Base-by-base conservation (phyloP, 37 sponge, comb jelly and placozoan genomes). In the Geodia barretti region DNA sequence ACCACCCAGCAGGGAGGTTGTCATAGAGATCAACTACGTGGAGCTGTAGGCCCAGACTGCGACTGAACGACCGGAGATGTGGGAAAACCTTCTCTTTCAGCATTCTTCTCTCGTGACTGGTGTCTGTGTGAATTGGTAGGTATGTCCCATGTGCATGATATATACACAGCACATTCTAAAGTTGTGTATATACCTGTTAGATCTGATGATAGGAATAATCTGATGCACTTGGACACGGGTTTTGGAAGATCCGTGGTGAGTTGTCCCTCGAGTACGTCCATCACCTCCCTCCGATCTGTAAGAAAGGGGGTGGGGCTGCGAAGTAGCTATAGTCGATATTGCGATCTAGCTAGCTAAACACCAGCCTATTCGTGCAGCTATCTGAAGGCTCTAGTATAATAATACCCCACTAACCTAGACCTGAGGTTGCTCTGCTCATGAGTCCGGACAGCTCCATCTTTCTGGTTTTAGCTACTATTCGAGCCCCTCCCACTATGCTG, bases 21-120 rank as follows among this genome's bases (percentile, higher is more conserved):
- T 60, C 23, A 39, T 67, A 75, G n/a, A 88, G 65, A 68, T 95
- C 93, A 17, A 95, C 83, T 32, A 84, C 73, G 62, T 81, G 71
- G 60, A 91, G 78, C n/a, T 92, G 84, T n/a, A 92, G 41, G 4
- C 95, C 95, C 20, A 83, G 84, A 68, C 83, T 78, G 8, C 72
- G 77, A 42, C 83, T 88, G 75, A 43, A 75, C 35, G 32, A 26
- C 21, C 88, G 77, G 26, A 95, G 82, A 4, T 32, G 68, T 3
- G 93, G 86, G 58, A 79, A 72, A 14, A 89, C 79, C 29, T 74
- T 66, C 20, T 78, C 60, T 28, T 39, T 37, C 26, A 95, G 38
- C 19, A 36, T 42, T 11, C 39, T 41, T 14, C 79, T 67, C 39
- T 95, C 95, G 41, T 31, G 4, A 70, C 58, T 79, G 32, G 14